Evolutionary conservation across 2,888 invertebrate genomes (phyloP).

Genomic region (Tinea semifulvella): DNA sequence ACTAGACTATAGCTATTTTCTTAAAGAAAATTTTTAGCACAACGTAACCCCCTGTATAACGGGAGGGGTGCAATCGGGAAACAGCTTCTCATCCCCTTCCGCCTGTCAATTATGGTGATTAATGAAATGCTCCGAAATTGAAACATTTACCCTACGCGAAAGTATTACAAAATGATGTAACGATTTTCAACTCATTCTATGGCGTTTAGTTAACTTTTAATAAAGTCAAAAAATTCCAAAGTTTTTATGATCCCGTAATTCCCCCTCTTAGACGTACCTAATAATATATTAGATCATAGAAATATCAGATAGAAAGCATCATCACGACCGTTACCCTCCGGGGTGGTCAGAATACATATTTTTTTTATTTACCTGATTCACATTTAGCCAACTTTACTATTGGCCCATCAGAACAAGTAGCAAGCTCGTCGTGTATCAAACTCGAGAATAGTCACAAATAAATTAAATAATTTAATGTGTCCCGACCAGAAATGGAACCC

Average conservation of each 20-base stretch:
- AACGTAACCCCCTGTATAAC: slow-evolving; percentile 14
- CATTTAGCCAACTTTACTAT: too few species aligned
- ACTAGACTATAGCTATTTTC: too few species aligned
- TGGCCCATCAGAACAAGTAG: too few species aligned
- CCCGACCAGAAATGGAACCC: too few species aligned
- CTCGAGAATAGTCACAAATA: too few species aligned
- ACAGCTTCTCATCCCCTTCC: slow-evolving; percentile 31
- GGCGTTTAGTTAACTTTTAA: slow-evolving; percentile 40
- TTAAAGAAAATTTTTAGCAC: slow-evolving; percentile 12
- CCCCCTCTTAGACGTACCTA: too few species aligned
- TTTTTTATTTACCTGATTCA: too few species aligned
- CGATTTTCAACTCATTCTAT: slow-evolving; percentile 25
- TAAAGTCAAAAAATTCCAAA: slow-evolving; percentile 29
- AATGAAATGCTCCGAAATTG: slow-evolving; percentile 61
- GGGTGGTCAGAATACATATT: too few species aligned
- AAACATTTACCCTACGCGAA: slow-evolving; percentile 59
- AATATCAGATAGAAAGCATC: too few species aligned
- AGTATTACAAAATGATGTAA: slow-evolving; percentile 47
- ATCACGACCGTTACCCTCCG: too few species aligned
- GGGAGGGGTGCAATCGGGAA: slow-evolving; percentile 33
- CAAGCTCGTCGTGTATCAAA: background rate
- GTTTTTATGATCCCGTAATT: background rate
- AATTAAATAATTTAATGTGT: too few species aligned
- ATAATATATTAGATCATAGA: too few species aligned
- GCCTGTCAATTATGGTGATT: slow-evolving; percentile 62